Base-by-base conservation (phyloP, 1,140 invertebrate species). In the Formica selysi region DNA sequence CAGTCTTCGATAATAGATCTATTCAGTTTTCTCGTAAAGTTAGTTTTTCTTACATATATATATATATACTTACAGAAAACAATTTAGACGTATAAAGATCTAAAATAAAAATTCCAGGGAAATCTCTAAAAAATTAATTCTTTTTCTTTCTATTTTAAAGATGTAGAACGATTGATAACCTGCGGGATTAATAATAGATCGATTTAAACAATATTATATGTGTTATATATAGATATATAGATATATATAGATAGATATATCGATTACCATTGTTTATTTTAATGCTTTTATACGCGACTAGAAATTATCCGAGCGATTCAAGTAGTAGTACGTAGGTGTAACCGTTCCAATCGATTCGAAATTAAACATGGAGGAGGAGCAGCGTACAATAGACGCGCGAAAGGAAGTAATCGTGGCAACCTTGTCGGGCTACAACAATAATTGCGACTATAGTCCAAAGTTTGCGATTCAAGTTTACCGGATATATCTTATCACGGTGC, bases 371-470 rank as follows among this genome's bases (percentile, higher is more conserved):
- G 4, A 61, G 1, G 38, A 61, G 19, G 32, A 19, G 7, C 0
- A 1, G 44, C 19, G 29, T 29, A 71, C 16, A 29, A 51, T 22
- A 36, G 32, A 79, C 1, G 44, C 13, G 13, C 26, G 26, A 57
- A 26, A 61, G 5, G 16, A 38, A 73, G 19, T 79, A 79, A 78
- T 78, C 38, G 59, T 48, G 51, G 38, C 38, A 61, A 13, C 22
- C 65, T 81, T 70, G 44, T 79, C 62, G 19, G 36, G 44, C 19
- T 41, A 62, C 79, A 44, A 73, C 7, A 61, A 83, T 73, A 83
- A 73, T 83, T 8, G 29, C 38, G 26, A 38, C 19, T 59, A 13
- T 81, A 68, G 36, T n/a, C 11, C 54, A 57, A 73, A 51, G 48
- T 51, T 51, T 13, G 36, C 38, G n/a, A 19, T 73, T 73, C 26